A percentile compares a stretch with the other conserved stretches of the same genome.
These are phyloP conservation scores for Frieseomelitta varia DNA, from an alignment of 1,140 invertebrate genomes.

Conservation along the genomic window DNA sequence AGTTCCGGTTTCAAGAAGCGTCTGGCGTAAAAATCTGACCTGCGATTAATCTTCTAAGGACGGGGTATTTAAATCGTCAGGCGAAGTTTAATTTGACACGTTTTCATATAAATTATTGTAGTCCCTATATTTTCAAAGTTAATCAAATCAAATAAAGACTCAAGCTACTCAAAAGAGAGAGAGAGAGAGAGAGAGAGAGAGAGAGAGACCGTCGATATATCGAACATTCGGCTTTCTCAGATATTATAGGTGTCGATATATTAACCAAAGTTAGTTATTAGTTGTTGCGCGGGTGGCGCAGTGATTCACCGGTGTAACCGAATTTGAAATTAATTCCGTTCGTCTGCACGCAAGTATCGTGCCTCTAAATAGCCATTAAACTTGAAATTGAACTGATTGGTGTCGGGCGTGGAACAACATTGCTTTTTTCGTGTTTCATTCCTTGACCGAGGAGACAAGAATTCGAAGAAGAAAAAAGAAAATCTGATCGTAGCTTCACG, in stretches of 20 bases:
- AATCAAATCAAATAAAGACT: no score
- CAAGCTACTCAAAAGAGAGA: no score
- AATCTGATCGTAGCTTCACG: not conserved
- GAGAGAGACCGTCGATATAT: no score
- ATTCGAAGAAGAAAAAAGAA: not conserved
- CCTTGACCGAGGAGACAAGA: not conserved
- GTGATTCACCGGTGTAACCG: conserved; percentile 30
- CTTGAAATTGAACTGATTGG: conserved; percentile 23
- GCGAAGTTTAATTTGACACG: no score
- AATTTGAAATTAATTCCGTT: conserved; percentile 35
- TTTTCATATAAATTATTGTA: no score
- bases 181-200: no score
- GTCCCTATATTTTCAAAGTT: no score
- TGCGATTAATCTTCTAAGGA: no score
- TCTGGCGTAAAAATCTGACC: not conserved
- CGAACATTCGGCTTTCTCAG: no score
- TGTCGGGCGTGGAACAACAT: conserved; percentile 15
- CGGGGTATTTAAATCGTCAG: no score
- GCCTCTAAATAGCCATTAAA: conserved; percentile 33
- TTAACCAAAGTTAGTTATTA: conserved; percentile 28
- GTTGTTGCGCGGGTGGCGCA: not conserved
- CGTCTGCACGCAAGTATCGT: conserved; percentile 32
- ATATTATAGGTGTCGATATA: no score
- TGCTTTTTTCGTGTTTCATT: no score
- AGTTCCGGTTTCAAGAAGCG: not conserved